Conservation (phyloP, 1,140 invertebrate species). For the Luehdorfia chinensis region DNA sequence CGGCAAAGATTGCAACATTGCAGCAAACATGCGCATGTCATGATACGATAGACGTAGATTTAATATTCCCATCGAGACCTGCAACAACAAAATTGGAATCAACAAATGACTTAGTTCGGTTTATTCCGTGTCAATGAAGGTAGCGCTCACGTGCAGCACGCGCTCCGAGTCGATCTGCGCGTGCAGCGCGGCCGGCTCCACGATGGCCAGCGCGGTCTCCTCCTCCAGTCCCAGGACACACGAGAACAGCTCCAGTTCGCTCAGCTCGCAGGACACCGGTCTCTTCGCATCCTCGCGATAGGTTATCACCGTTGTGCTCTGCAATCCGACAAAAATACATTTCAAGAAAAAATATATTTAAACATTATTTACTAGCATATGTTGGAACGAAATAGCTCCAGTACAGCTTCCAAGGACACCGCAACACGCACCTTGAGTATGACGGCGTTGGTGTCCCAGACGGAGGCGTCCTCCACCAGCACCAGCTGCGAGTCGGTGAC, state of each 20-base stretch:
- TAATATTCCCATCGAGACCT: constrained; percentile 83
- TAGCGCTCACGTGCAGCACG: constrained; percentile 74
- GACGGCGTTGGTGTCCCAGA: constrained; percentile 94
- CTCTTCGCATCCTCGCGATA: constrained; percentile 87
- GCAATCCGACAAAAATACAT: constrained; percentile 19
- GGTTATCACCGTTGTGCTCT: constrained; percentile 91
- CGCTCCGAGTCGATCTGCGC: constrained; percentile 51
- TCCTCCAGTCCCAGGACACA: constrained; percentile 95
- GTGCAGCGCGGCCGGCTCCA: constrained; percentile 93
- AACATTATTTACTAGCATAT: too few species aligned
- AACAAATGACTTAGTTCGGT: not conserved
- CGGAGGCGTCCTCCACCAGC: constrained; percentile 92
- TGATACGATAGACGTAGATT: constrained; percentile 94
- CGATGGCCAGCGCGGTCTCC: constrained; percentile 96
- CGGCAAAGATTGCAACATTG: constrained; percentile 92
- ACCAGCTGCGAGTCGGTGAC: constrained; percentile 97
- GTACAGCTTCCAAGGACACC: too few species aligned
- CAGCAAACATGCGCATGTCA: constrained; percentile 93
- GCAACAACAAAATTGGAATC: constrained; percentile 5
- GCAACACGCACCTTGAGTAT: constrained; percentile 96
- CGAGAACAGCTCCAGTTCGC: constrained; percentile 95
- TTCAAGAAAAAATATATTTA: too few species aligned
- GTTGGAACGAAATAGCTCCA: too few species aligned
- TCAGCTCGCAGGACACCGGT: constrained; percentile 91
- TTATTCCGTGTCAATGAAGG: not conserved